Percentiles rank a stretch among this genome's conserved stretches.
These are phyloP conservation scores for Ceuthmochares aereus DNA, from an alignment of 2,113 vertebrate genomes.

Conservation along the genomic window DNA sequence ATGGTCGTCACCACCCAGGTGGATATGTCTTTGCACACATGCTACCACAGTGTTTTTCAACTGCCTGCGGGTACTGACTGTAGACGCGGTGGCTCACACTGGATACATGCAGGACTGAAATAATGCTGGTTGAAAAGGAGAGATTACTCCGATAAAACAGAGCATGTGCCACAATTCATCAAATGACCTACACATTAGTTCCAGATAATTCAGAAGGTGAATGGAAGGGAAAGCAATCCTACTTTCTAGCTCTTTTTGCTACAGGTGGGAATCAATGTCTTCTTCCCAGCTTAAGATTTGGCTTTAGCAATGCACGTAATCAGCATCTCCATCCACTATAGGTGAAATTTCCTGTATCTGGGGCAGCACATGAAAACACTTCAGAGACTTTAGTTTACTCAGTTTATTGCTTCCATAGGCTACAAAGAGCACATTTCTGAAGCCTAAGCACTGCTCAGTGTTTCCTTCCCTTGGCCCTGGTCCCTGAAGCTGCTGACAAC, in stretches of 20 bases:
- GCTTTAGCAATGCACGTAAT: not conserved
- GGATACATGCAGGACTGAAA: not conserved
- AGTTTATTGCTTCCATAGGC: not conserved
- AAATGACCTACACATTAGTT: not conserved
- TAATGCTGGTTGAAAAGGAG: not conserved
- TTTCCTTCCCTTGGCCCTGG: not conserved
- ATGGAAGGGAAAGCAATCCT: not conserved
- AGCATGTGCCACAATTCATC: not conserved
- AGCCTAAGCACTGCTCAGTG: not conserved
- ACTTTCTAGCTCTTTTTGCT: not conserved
- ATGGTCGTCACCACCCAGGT: not conserved
- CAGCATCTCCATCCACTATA: not conserved
- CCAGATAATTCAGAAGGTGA: not conserved
- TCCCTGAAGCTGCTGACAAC: not conserved
- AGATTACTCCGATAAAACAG: not conserved
- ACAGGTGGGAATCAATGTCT: not conserved
- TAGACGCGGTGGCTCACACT: not conserved
- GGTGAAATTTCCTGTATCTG: not conserved
- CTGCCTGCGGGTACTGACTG: not conserved
- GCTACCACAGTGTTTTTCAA: not conserved
- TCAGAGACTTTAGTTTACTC: not conserved
- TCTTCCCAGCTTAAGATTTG: not conserved
- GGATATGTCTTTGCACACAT: not conserved
- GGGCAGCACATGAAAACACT: not conserved
- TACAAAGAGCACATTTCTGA: not conserved